Base-by-base conservation (phyloP, 2,888 invertebrate species). In the Drosophila pegasa region DNA sequence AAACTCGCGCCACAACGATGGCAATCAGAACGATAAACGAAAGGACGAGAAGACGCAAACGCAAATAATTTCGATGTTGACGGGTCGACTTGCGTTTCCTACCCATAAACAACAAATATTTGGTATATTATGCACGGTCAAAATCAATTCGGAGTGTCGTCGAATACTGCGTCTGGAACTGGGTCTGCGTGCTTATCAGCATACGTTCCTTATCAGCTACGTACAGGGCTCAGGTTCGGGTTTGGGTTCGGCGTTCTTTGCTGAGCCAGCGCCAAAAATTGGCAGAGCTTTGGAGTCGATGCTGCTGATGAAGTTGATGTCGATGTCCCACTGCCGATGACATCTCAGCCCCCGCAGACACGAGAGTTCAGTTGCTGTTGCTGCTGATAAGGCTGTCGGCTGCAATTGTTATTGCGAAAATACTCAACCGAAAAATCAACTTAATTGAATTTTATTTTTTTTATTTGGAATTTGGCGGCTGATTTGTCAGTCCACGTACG, bases 41-140 rank as follows among this genome's bases (percentile, higher is more conserved):
- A 87, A 85, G 87, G 82, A 90, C 87, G 75, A 89, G 88, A 87
- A 90, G 91, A 90, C 89, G 91, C 88, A 91, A 91, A 91, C 91
- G 91, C 89, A 91, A 92, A 91, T 91, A 91, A 91, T 92, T 91
- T 91, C 90, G 91, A 89, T 92, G 91, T 87, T 90, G 92, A 89
- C 91, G 91, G 82, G 91, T 74, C 80, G 89, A 88, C 89, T 89
- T 92, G 88, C 91, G 90, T 91, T 91, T 92, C 89, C 90, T 92
- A 91, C 92, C 91, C 91, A 91, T 91, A 91, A 92, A 91, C 92
- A 90, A 88, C 76, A 79, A 82, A 86, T 86, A 85, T 85, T 54
- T 78, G 60, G 75, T 71, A 70, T 82, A 75, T 82, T 67, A 71
- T 76, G 60, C 86, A 85, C 81, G 78, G 68, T 86, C 72, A 76